phyloP scores from a whole-genome alignment of 2,888 invertebrate genomes.

The Platerodrilus igneus region DNA sequence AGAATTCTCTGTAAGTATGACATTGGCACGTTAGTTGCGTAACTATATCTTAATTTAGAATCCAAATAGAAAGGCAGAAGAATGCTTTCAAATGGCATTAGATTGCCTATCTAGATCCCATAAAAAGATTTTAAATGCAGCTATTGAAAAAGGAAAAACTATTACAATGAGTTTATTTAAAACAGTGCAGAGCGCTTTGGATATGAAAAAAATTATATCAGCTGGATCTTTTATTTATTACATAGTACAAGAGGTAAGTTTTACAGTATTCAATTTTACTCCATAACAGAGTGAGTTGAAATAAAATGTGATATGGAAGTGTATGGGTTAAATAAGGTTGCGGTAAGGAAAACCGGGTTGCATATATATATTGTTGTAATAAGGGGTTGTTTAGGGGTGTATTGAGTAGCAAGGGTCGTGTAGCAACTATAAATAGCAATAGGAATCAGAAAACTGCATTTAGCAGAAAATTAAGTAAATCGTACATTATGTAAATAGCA shows the following conservation, averaged over 20 bases:
- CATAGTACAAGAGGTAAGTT: slow-evolving; percentile 71
- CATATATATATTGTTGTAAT: no score
- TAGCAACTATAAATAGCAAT: no score
- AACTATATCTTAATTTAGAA: slow-evolving; percentile 47
- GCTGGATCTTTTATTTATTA: slow-evolving; percentile 89
- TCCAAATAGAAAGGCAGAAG: slow-evolving; percentile 57
- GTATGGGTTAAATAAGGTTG: no score
- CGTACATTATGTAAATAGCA: no score
- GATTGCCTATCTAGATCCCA: slow-evolving; percentile 63
- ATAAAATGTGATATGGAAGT: background rate
- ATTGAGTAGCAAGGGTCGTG: no score
- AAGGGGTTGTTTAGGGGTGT: no score
- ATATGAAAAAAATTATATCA: slow-evolving; percentile 73
- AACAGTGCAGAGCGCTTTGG: slow-evolving; percentile 74
- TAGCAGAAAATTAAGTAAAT: no score
- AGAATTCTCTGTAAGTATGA: slow-evolving; percentile 59
- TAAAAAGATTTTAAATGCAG: slow-evolving; percentile 57
- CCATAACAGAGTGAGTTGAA: background rate
- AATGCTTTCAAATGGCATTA: slow-evolving; percentile 66
- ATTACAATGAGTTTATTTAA: slow-evolving; percentile 65
- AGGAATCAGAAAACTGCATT: no score
- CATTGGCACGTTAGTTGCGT: background rate
- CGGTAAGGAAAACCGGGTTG: no score
- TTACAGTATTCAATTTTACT: background rate
- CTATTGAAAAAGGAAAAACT: slow-evolving; percentile 65